Evolutionary conservation across 1,140 invertebrate genomes (phyloP), one percentile per base, ranked within the genome.

Genomic region (Nymphalis io): DNA sequence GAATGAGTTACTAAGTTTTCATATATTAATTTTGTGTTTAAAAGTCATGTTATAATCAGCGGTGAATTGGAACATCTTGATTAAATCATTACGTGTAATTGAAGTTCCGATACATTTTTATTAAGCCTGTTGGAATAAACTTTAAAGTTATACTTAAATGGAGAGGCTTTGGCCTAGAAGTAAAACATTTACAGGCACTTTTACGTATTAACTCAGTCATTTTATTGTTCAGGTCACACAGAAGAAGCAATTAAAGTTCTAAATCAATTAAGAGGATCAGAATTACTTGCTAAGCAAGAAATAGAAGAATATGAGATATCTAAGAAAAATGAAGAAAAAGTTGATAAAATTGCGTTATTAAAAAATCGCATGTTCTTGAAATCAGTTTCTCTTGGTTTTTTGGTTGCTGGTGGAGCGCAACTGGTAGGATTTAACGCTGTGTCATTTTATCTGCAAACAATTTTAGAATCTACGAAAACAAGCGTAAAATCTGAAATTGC

Each of bases 381-480:
- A 69, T 59, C 66, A 13, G 3, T 70, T 18, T 57, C 40, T 0
- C 13, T 59, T 20, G 38, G 57, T 20, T 39, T 39, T 59, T 87
- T 85, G 0, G 78, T 95, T 1, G 93, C 94, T 83, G 85, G 92
- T 72, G 93, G 95, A 66, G 93, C 94, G 66, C 95, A 96, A 76
- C 80, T 95, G 21, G 93, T 93, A 38, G 95, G 95, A 0, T 95
- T 94, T 61, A 95, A 95, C 76, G 95, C 94, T 1, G 92, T 96
- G 0, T 90, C 95, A 6, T 95, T 95, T 80, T 96, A 96, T 78
- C 93, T 95, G 0, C 94, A 94, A 27, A 88, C 90, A 1, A 95
- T 96, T 63, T 95, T 96, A 75, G 75, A 92, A 55, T 91, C 91
- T 2, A 93, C 93, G 2, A 87, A 92, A 0, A 93, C 92, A 5